Evolutionary conservation across 2,797 vertebrate genomes (phyloP), one percentile per base, ranked within the genome.

Genomic region (Cirrhinus mrigala): DNA sequence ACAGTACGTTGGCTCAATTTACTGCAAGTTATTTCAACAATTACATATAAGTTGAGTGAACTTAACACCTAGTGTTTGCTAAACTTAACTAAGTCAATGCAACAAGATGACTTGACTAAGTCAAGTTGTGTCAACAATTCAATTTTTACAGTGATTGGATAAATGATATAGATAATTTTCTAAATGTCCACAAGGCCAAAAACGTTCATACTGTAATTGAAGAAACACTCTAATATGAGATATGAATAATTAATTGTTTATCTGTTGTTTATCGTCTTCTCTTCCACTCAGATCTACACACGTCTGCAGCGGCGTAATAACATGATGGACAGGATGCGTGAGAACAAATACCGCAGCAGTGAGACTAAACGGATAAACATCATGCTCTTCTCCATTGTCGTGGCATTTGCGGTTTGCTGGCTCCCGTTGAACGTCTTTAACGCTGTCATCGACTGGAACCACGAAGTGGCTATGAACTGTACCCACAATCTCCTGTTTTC

Each of bases 391-490:
- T 97, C 96, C 70, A 97, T 97, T 6, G 96, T 97, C 84, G 96
- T 97, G 0, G 96, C 95, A 0, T 97, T 97, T 81, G 96, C 96
- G 0, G 90, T 97, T 81, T 97, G 96, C 92, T 97, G 96, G 96
- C 92, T 97, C 81, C 96, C 96, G 3, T 95, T 97, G 15, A 96
- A 96, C 88, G 94, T 97, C 92, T 97, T 97, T 86, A 97, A 97
- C 70, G 95, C 95, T 0, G 92, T 97, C 81, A 95, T 96, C 84
- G 96, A 97, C 64, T 97, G 96, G 96, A 95, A 97, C 84, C 95
- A 97, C 0, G 96, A 97, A 89, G 95, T 93, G 79, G 94, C 93
- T 18, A 92, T 95, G 64, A 95, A 91, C 7, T 97, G 96, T 91
- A 96, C 94, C 89, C 96, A 97, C 89, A 95, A 97, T 40, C 93